phyloP scores from a whole-genome alignment of 2,797 vertebrate genomes.

The Enteromius fasciolatus region DNA sequence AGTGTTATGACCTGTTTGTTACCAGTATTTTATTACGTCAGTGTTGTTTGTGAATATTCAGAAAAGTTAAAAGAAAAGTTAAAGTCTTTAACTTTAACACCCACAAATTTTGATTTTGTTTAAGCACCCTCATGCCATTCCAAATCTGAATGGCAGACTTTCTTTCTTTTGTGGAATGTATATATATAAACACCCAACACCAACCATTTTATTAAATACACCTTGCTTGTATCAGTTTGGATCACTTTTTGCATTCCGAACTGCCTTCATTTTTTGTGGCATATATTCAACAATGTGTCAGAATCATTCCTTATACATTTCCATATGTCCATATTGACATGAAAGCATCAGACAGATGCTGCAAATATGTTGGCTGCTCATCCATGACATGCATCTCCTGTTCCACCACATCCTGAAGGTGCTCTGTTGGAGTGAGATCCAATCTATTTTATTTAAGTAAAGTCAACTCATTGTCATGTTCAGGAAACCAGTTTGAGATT shows the following conservation, averaged over 20 bases:
- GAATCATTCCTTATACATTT: not conserved
- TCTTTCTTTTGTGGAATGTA: not conserved
- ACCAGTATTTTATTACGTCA: not conserved
- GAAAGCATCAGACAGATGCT: not conserved
- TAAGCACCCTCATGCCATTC: not conserved
- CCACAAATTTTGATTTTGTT: not conserved
- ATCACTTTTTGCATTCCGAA: not conserved
- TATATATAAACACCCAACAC: not conserved
- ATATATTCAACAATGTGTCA: not conserved
- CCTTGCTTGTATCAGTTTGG: not conserved
- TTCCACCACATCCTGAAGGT: not conserved
- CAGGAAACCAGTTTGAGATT: not conserved
- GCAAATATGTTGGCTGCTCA: not conserved
- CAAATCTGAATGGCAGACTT: not conserved
- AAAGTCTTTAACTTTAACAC: no score
- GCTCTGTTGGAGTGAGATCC: not conserved
- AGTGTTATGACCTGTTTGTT: not conserved
- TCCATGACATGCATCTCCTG: not conserved
- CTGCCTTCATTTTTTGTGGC: not conserved
- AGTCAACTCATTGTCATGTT: not conserved
- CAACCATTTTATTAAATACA: not conserved
- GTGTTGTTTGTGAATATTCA: not conserved
- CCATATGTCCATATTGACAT: not conserved
- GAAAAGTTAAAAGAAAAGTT: not conserved
- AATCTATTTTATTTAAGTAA: not conserved